Base-by-base conservation (phyloP, 2,888 invertebrate species). In the Agriopis aurantiaria region DNA sequence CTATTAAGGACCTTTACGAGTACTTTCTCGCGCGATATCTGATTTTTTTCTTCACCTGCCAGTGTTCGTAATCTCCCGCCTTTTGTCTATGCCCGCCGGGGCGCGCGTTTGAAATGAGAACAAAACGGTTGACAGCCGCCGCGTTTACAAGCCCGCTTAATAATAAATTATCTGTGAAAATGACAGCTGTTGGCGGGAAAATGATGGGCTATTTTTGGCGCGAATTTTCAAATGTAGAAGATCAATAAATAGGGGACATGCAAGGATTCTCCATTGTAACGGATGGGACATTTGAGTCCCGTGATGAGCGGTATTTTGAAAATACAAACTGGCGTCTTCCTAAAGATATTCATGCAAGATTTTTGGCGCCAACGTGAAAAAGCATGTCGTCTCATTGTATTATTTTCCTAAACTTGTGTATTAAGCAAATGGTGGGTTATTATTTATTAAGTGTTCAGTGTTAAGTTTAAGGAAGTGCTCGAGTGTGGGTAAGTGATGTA, bases 81-180 rank as follows among this genome's bases (percentile, higher is more conserved):
- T 81, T 49, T 82, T 80, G 83, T 85, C 83, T 85, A 80, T 84
- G 83, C 81, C 82, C 80, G 78, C 74, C 83, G 85, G 88, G 81
- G 84, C 83, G 86, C 86, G 84, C 86, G 85, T 90, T 88, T 84
- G 78, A 81, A 84, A 82, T 80, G 82, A 82, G 82, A 84, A 85
- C 82, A 81, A 80, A 78, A 85, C 85, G 84, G 84, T 85, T 87
- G 79, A 84, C 88, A 79, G 78, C 87, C 76, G 85, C 82, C 81
- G 72, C 87, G 86, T 88, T 88, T 88, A 87, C 84, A 85, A 83
- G 78, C 79, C 75, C 81, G 80, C 82, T 77, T 85, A 84, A 85
- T 83, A 75, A 72, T 83, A 82, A 84, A 75, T 75, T 78, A 75
- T 75, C 76, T 76, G 75, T 71, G 73, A 68, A 76, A 75, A 71